Base-by-base conservation (phyloP, 1,140 invertebrate genomes). In the Drosophila baimaii region DNA sequence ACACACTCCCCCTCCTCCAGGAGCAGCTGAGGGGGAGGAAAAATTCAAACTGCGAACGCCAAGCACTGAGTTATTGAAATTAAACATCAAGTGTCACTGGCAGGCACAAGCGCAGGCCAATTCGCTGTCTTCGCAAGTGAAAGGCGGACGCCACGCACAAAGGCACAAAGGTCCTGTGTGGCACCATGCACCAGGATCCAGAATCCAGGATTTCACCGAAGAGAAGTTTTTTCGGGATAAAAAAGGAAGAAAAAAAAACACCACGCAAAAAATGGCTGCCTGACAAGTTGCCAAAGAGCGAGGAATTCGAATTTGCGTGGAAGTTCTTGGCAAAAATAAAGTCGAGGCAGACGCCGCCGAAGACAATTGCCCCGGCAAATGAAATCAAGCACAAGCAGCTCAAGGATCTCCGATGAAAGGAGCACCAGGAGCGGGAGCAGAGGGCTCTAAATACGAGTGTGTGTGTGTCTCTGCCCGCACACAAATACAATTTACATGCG, bases 401-500 rank as follows among this genome's bases (percentile, higher is more conserved):
- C 78, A 66, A 43, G 61, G 54, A 61, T 49, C 52, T 23, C 52
- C 33, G 44, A 37, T 41, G 51, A 37, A 59, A 33, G 33, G 17
- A 35, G 37, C 35, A 33, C 47, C 47, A 31, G 61, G 17, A 17
- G 27, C 8, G 23, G 21, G 21, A 27, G 33, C 3, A n/a, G 31
- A 57, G 35, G 39, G 8, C 44, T 77, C 78, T 81, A 79, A 83
- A 62, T 79, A 70, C 62, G 41, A 37, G 59, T 23, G 25, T 58
- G 63, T 39, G 56, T 71, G 2, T 31, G 12, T 6, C 19, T 29
- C 12, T 15, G n/a, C 15, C 41, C 9, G 43, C 59, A 62, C 81
- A 79, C 65, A 86, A 85, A 79, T 88, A 85, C 82, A 85, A 85
- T 86, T 85, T 88, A 85, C 82, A 88, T 85, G 83, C 82, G 82